Base-by-base conservation (phyloP, 2,113 vertebrate genomes). In the Dinomys branickii region DNA sequence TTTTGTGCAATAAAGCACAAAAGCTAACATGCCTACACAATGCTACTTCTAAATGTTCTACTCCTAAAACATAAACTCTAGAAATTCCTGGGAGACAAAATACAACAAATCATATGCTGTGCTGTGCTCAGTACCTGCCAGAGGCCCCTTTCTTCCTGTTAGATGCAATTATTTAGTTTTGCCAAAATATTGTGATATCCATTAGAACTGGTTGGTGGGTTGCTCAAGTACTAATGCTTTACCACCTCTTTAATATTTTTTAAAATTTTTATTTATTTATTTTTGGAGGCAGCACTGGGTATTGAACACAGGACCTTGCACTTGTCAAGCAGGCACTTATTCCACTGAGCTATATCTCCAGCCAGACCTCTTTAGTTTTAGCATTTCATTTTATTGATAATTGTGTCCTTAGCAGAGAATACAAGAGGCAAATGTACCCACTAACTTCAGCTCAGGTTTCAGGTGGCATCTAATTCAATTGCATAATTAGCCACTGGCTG, bases 401-500 rank as follows among this genome's bases (percentile, higher is more conserved):
- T 1, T 30, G 59, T 4, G 81, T 73, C 59, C 44, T 44, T 3
- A 14, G 54, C 28, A 17, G 52, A 44, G 50, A 80, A 67, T 7
- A 19, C 17, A 16, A 67, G 80, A 85, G 28, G 41, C 20, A 11
- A 8, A 30, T 6, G 11, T 8, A 84, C 2, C 5, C 61, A 41
- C 0, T 1, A 26, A 26, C 44, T 33, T 58, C 2, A 28, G 61
- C 54, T 92, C 85, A 10, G 85, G n/a, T 11, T 26, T 77, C 82
- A 54, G 85, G 56, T 8, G 44, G 41, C 30, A 24, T 75, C 85
- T 50, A 16, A 12, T 80, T 52, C 2, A 2, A 1, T 5, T 7
- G 61, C 0, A 3, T 1, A 10, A 81, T 52, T 2, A 59, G 0
- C 13, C 61, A 24, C 50, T 30, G 44, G 0, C 0, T 33, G 63